phyloP scores from a whole-genome alignment of 2,113 vertebrate species.

The Speoplatyrhinus poulsoni region DNA sequence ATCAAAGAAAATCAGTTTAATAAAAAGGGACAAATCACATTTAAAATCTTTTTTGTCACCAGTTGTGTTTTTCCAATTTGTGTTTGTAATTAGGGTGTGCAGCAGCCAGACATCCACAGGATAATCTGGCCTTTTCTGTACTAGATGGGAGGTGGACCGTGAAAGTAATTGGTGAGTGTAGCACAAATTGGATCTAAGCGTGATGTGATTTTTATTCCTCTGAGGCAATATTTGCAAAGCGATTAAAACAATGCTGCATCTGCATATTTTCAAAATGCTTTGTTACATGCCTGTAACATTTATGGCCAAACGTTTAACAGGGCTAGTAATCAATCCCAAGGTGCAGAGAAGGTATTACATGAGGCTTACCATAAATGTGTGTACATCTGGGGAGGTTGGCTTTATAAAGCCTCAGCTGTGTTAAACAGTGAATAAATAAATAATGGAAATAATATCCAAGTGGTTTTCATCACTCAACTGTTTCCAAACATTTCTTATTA shows the following conservation, averaged over 20 bases:
- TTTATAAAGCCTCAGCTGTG: slow-evolving; percentile 28
- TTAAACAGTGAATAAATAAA: slow-evolving; percentile 35
- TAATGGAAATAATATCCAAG: slow-evolving; percentile 45
- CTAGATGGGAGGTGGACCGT: slow-evolving; percentile 74
- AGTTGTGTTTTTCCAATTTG: slow-evolving; percentile 70
- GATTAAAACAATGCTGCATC: slow-evolving; percentile 70
- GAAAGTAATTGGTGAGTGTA: slow-evolving; percentile 79
- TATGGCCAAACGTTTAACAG: slow-evolving; percentile 54
- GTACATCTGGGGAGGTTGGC: background rate
- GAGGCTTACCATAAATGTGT: slow-evolving; percentile 11
- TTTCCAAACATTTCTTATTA: slow-evolving; percentile 47
- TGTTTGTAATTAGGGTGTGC: slow-evolving; percentile 76
- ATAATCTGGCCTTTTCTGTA: slow-evolving; percentile 77
- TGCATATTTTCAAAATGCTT: slow-evolving; percentile 63
- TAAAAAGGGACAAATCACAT: slow-evolving; percentile 45
- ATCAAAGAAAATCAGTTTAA: slow-evolving; percentile 53
- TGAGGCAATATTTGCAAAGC: slow-evolving; percentile 71
- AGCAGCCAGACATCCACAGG: slow-evolving; percentile 66
- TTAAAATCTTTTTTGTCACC: slow-evolving; percentile 52
- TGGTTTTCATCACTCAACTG: slow-evolving; percentile 47
- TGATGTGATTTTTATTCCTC: slow-evolving; percentile 71
- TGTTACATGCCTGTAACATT: slow-evolving; percentile 51
- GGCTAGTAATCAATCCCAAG: slow-evolving; percentile 50
- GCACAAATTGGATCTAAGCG: slow-evolving; percentile 79
- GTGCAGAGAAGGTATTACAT: slow-evolving; percentile 12